These are phyloP conservation scores for Tachuris rubrigastra DNA, from an alignment of 2,113 vertebrate species.

Conservation along the genomic window DNA sequence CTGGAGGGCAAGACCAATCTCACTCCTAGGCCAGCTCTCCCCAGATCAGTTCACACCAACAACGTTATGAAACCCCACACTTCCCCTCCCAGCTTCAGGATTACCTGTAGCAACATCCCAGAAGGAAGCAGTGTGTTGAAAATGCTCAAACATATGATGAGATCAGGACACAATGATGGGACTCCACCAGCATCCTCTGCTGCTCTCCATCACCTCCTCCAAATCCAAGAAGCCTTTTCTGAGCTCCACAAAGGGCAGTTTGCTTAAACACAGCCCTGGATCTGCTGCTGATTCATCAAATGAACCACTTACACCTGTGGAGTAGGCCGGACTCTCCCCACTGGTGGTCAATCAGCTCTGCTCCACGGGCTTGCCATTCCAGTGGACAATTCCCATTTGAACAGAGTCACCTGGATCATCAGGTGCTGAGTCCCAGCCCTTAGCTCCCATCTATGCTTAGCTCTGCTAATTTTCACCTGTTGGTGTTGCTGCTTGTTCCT, in stretches of 20 bases:
- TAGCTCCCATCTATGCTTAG: background rate
- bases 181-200: background rate
- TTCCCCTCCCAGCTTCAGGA: background rate
- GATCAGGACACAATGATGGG: fast-evolving
- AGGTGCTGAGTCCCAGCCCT: background rate
- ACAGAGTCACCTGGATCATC: background rate
- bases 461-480: background rate
- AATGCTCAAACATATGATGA: fast-evolving
- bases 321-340: background rate
- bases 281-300: background rate
- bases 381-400: background rate
- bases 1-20: background rate
- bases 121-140: background rate
- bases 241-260: background rate
- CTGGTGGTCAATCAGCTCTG: background rate
- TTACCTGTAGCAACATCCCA: background rate
- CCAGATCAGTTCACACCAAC: background rate
- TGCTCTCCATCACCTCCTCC: background rate
- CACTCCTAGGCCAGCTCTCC: background rate
- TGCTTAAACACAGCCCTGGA: background rate
- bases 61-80: background rate
- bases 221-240: background rate
- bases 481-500: background rate
- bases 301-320: background rate
- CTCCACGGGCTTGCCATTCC: background rate